Percentiles rank a stretch among this genome's conserved stretches.
These are phyloP conservation scores for Pachyseris speciosa DNA, from an alignment of 64 coral and sea anemone genomes.

Conservation along the genomic window DNA sequence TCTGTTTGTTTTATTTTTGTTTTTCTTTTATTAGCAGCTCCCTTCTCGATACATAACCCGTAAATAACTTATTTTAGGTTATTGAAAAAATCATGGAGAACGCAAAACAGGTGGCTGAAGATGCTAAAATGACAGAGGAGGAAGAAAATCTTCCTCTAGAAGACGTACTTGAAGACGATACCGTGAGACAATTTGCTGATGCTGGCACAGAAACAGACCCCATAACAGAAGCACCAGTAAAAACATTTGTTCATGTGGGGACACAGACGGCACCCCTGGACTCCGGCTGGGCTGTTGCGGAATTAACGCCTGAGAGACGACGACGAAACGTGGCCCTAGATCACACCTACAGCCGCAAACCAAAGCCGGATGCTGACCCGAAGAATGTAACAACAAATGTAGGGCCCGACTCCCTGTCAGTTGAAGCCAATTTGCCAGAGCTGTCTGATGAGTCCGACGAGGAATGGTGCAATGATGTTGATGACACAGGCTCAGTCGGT, in stretches of 20 bases:
- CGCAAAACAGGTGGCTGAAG: neutral
- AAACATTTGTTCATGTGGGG: neutral
- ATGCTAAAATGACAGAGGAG: neutral
- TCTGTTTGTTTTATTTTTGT: too few relatives aligned
- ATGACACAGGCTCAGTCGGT: neutral
- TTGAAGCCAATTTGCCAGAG: neutral
- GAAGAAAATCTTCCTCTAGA: neutral
- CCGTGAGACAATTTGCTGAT: neutral
- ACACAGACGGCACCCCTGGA: neutral
- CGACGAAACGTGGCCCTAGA: neutral
- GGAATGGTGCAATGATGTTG: neutral
- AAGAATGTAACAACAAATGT: neutral
- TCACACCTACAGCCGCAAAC: neutral
- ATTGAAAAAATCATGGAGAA: slow-evolving; percentile 16
- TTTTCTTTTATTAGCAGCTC: too few relatives aligned
- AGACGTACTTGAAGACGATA: neutral
- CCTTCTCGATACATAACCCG: neutral
- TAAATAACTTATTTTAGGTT: slow-evolving; percentile 1
- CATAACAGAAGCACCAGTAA: neutral
- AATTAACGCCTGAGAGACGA: neutral
- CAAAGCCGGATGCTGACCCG: neutral
- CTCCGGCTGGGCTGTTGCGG: neutral
- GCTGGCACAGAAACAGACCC: neutral
- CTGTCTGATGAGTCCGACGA: neutral
- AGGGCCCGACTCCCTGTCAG: neutral